A percentile compares a stretch with the other conserved stretches of the same genome.
Evolutionary conservation across 2,797 vertebrate species (phyloP).

Genomic region (Gadopsis bispinosus): DNA sequence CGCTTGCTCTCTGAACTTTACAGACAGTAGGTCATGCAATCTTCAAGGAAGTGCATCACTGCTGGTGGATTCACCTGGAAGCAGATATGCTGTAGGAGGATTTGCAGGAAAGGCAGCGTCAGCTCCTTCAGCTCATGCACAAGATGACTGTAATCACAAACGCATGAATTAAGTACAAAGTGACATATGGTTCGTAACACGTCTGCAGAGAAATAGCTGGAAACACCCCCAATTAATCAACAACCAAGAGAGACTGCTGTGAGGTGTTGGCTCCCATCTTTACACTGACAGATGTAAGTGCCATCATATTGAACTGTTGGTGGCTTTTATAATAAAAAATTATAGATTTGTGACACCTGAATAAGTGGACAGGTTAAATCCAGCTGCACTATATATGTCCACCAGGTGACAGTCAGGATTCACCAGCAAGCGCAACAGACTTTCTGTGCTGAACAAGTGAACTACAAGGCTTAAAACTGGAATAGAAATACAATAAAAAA

Average conservation of each 20-base stretch:
- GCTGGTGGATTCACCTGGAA: conserved; percentile 86
- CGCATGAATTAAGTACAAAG: background rate
- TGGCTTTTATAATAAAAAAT: background rate
- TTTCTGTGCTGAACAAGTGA: no score
- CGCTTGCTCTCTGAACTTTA: background rate
- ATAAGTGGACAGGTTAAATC: no score
- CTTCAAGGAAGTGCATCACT: background rate
- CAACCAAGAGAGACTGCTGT: background rate
- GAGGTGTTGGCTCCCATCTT: background rate
- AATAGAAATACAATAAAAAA: no score
- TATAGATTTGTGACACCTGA: no score
- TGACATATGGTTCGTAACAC: background rate
- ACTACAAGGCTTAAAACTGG: no score
- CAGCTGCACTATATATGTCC: background rate
- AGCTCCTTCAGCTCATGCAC: conserved; percentile 87
- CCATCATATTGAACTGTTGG: background rate
- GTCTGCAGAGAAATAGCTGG: background rate
- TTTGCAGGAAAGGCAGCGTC: conserved; percentile 85
- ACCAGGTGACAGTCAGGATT: background rate
- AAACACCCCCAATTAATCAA: background rate
- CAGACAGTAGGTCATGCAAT: background rate
- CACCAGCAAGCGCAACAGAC: no score
- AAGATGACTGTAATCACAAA: conserved; percentile 81
- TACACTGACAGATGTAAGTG: background rate
- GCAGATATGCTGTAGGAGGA: conserved; percentile 93